Evolutionary conservation across 2,888 invertebrate genomes (phyloP), one percentile per base, ranked within the genome.

Genomic region (Agonum fuliginosum): DNA sequence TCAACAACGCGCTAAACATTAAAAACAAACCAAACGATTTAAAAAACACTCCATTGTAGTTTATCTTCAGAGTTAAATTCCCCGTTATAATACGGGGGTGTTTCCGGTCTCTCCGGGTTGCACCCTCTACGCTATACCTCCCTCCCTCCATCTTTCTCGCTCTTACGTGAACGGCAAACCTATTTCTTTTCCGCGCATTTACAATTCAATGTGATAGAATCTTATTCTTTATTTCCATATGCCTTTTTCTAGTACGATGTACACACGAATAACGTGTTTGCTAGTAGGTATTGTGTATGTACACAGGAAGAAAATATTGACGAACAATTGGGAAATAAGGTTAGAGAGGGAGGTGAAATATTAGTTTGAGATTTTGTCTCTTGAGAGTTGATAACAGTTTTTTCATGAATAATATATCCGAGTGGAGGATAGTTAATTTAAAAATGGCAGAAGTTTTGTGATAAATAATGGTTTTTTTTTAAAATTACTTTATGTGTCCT

Each of bases 171-270:
- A 19, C 17, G 30, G 37, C 20, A 8, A 41, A 37, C 22, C 67
- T 37, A 67, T 67, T 41, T 67, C 67, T 67, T 17, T 67, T 37
- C 2, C 24, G 5, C 43, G 6, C 24, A 67, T 67, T 67, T 67
- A 67, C 67, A 67, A 41, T 37, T 67, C 67, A 67, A 41, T 67
- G 67, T 41, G 67, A 67, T 67, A 67, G 43, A 67, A 67, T 67
- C 67, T 67, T 67, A 67, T 67, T 41, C 67, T 67, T 41, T 67
- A 67, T 67, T 67, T 67, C 67, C 67, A 67, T 67, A 67, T 41
- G 67, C 10, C 20, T 67, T 67, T 67, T 67, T 43, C 41, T 14
- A 19, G 19, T 65, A 67, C 27, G 17, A 12, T 6, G 19, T 65
- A 67, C 27, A 10, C 41, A 67, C 67, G 67, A 20, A 43, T 67